These are phyloP conservation scores for Danio rerio DNA, from an alignment of 2,113 vertebrate species.

Conservation along the genomic window DNA sequence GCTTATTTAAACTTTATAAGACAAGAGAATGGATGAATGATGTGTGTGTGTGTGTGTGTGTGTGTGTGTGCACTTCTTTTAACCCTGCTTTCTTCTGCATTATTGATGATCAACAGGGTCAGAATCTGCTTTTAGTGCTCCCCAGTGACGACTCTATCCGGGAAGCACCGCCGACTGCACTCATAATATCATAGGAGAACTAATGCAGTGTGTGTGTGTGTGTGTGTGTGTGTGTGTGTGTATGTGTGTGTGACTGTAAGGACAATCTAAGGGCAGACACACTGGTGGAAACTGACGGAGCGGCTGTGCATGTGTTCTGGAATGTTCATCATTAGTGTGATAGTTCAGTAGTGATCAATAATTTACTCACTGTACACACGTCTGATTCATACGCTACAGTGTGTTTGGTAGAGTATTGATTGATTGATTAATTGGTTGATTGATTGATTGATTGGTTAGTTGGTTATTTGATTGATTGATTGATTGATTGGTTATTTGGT, in stretches of 20 bases:
- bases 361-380: too few species aligned
- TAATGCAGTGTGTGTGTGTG: background rate
- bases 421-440: too few species aligned
- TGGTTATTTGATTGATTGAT: too few species aligned
- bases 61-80: conserved; percentile 83
- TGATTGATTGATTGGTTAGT: too few species aligned
- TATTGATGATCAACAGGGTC: conserved; percentile 86
- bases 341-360: too few species aligned
- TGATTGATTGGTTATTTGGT: too few species aligned
- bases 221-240: conserved; percentile 33
- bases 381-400: too few species aligned
- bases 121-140: conserved; percentile 85
- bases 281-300: too few species aligned
- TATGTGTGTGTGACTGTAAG: background rate
- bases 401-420: too few species aligned
- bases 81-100: conserved; percentile 90
- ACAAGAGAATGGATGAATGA: conserved; percentile 80
- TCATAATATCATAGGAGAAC: conserved; percentile 75
- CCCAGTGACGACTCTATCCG: conserved; percentile 69
- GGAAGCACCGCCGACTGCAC: conserved; percentile 69
- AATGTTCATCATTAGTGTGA: too few species aligned
- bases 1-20: conserved; percentile 88
- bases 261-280: too few species aligned
- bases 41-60: conserved; percentile 54
- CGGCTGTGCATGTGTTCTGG: too few species aligned